Base-by-base conservation (phyloP, 1,140 invertebrate species). In the Orius insidiosus region DNA sequence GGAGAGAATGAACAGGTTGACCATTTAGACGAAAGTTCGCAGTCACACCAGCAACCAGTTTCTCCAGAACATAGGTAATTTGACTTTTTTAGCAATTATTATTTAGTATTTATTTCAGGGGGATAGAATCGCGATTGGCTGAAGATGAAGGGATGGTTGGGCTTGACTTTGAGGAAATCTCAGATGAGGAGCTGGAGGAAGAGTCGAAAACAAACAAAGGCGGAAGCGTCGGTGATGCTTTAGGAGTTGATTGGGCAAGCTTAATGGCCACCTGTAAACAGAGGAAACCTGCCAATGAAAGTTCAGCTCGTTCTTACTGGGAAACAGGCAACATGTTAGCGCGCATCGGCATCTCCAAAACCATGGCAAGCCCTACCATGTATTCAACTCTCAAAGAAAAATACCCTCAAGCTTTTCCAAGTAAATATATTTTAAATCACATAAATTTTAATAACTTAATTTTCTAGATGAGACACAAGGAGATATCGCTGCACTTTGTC, bases 231-330 rank as follows among this genome's bases (percentile, higher is more conserved):
- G 43, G 33, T 14, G 85, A 89, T 64, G 83, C 84, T 11, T 60
- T 92, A 8, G 84, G 85, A n/a, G 85, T 90, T 1, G 86, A 92
- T 61, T 92, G 86, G 86, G 80, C 85, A 19, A 85, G 84, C 61
- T 63, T 90, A 8, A 78, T 87, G 1, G 78, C 77, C 1, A 82
- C 85, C 61, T 72, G 72, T 24, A 68, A 73, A 4, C 69, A 69
- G 45, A 62, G 67, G 49, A 55, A 61, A 46, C 33, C 49, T 40
- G 54, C 59, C 2, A 54, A 67, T 11, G 47, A 56, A 52, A 65
- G 65, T 11, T 62, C 69, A 24, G 76, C 74, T 2, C 73, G 82
- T 48, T 68, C 76, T 42, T 70, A 76, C n/a, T 87, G 83, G 83
- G 71, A 78, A 52, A 75, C 78, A 3, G 72, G 74, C 63, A 67